phyloP scores from a whole-genome alignment of 92 coral and sea anemone genomes.

The Palythoa caribaeorum region DNA sequence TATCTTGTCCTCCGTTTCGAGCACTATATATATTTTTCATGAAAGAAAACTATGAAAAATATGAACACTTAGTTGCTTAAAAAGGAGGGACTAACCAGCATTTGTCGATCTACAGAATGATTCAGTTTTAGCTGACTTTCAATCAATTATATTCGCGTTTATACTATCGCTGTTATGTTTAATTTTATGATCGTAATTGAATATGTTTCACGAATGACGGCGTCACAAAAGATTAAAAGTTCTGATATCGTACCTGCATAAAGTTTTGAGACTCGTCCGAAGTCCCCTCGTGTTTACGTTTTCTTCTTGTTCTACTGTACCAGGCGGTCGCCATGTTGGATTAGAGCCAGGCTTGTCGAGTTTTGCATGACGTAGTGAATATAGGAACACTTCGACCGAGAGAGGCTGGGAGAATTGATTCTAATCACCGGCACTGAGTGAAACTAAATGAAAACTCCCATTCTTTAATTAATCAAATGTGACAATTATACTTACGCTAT shows the following conservation, averaged over 20 bases:
- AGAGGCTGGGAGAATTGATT: constrained; percentile 45
- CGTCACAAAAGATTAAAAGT: neutral
- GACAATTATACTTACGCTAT: neutral
- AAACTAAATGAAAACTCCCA: neutral
- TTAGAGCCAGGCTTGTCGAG: constrained; percentile 38
- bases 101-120: neutral
- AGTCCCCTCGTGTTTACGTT: constrained; percentile 33
- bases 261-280: constrained; percentile 14
- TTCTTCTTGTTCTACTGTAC: constrained; percentile 61
- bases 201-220: constrained; percentile 46
- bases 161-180: constrained; percentile 36
- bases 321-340: constrained; percentile 77
- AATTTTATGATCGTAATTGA: constrained; percentile 23
- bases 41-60: neutral
- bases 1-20: neutral
- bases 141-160: constrained; percentile 21
- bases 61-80: neutral
- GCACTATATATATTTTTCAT: neutral
- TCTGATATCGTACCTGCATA: constrained; percentile 44
- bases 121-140: neutral
- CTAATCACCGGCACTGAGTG: neutral
- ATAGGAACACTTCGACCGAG: constrained; percentile 29
- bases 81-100: neutral
- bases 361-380: constrained; percentile 37
- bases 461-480: neutral